Percentiles rank a stretch among this genome's conserved stretches.
Conservation (phyloP, 2,113 vertebrate genomes). For the Ardeotis arabs region DNA sequence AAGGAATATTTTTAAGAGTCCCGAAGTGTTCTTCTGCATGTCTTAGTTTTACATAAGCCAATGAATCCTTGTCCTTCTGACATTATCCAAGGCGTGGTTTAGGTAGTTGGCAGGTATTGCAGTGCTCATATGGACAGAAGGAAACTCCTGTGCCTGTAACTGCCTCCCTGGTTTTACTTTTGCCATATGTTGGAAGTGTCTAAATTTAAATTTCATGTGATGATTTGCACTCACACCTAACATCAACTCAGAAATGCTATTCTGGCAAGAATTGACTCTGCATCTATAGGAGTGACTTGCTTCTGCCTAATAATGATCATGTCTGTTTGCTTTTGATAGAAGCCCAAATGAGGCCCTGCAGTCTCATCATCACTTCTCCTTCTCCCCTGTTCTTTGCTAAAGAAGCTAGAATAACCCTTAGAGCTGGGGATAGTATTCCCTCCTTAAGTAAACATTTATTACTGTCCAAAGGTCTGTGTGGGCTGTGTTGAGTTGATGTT, state of each 20-base stretch:
- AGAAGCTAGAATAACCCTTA: constrained; percentile 17
- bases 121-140: neutral
- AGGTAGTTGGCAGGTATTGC: neutral
- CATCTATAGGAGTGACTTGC: neutral
- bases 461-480: constrained; percentile 22
- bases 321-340: neutral
- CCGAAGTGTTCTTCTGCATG: neutral
- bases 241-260: neutral
- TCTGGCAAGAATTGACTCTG: neutral
- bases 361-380: neutral
- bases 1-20: neutral
- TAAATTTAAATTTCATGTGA: neutral
- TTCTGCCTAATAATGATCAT: neutral
- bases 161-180: neutral
- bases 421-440: neutral
- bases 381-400: neutral
- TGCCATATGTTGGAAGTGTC: neutral
- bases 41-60: neutral
- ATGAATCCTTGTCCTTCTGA: neutral
- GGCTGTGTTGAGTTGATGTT: constrained; percentile 39
- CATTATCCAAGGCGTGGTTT: neutral
- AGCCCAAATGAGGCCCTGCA: neutral
- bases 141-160: neutral
- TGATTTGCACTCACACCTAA: neutral
- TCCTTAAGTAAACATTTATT: neutral